Evolutionary conservation across 2,888 invertebrate genomes (phyloP).

Genomic region (Protonemura montana): DNA sequence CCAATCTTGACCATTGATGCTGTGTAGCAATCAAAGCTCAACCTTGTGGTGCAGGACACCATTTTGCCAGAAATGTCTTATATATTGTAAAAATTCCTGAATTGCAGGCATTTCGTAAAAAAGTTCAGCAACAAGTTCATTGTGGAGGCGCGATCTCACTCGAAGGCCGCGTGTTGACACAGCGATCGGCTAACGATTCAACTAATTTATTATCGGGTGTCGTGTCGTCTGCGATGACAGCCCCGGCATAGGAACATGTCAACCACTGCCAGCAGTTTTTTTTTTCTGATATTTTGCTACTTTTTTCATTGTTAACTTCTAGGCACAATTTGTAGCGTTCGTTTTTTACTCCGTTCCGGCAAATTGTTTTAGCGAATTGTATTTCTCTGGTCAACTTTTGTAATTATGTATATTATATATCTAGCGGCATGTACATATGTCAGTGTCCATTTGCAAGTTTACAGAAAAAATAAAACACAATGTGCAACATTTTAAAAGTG

Average conservation of each 20-base stretch:
- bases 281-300: neutral
- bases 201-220: neutral
- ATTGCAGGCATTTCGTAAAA: neutral
- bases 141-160: neutral
- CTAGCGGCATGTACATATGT: neutral
- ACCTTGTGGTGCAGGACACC: too few species aligned
- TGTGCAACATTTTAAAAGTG: neutral
- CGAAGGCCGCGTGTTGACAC: neutral
- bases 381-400: neutral
- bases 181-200: neutral
- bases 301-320: neutral
- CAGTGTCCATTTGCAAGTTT: neutral
- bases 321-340: neutral
- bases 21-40: too few species aligned
- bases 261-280: neutral
- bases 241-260: neutral
- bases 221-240: too few species aligned
- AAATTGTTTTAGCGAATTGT: neutral
- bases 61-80: too few species aligned
- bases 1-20: too few species aligned
- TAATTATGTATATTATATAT: neutral
- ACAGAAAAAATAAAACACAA: neutral
- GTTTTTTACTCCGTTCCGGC: neutral
- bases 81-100: too few species aligned
- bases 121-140: neutral